Base-by-base conservation (phyloP, 92 coral and sea anemone genomes). In the Galaxea fascicularis region DNA sequence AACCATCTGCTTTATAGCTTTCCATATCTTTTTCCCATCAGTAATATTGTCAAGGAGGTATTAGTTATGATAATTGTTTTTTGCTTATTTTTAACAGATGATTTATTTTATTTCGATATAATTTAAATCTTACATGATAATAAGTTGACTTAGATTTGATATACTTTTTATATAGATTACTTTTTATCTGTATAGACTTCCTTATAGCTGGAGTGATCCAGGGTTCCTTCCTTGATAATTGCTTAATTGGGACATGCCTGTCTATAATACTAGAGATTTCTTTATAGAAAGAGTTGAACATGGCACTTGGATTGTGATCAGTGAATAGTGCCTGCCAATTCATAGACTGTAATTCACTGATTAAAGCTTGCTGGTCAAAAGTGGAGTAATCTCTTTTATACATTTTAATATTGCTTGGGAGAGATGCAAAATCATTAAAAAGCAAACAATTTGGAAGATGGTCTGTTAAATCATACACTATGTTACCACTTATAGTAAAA, bases 341-440 rank as follows among this genome's bases (percentile, higher is more conserved):
- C 4, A 86, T 68, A 41, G 81, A 54, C 44, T 75, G 73, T 4
- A 90, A 18, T 8, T 90, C 93, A n/a, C 77, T 24, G 10, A 90
- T 29, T 58, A 90, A 72, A 47, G 25, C 74, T 58, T 27, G 4
- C 62, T 90, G 74, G 59, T 74, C 26, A 24, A 86, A 66, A 20
- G 57, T 58, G 53, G 91, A 87, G 57, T n/a, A n/a, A n/a, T n/a
- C n/a, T n/a, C n/a, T 86, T 46, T 63, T 86, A 18, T 58, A 74
- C 21, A 90, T 53, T 58, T 90, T 90, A 47, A n/a, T n/a, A n/a
- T n/a, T n/a, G n/a, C n/a, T n/a, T n/a, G n/a, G n/a, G n/a, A n/a
- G n/a, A n/a, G n/a, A n/a, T n/a, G n/a, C n/a, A n/a, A n/a, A n/a
- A n/a, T n/a, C n/a, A n/a, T n/a, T n/a, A n/a, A n/a, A n/a, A n/a